phyloP scores from a whole-genome alignment of 2,113 vertebrate species.

The Columba janthina region DNA sequence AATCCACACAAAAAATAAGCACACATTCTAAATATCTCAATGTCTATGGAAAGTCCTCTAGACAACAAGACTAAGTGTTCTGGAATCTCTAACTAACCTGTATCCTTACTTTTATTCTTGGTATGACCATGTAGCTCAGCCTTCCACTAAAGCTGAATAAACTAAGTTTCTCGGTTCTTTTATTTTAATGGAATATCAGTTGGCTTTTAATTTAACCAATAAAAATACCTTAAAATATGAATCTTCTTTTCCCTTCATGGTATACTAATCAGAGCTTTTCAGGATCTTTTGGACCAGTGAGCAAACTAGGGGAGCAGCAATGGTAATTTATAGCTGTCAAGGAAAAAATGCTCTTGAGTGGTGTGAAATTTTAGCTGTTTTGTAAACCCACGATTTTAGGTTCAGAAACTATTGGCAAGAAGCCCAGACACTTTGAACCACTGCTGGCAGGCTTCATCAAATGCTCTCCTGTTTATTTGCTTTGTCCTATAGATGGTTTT shows the following conservation, averaged over 20 bases:
- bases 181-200: background rate
- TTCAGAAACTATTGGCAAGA: conserved; percentile 13
- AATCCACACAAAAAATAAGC: background rate
- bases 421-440: background rate
- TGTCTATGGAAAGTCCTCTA: background rate
- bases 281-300: background rate
- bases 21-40: background rate
- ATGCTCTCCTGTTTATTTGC: background rate
- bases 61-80: background rate
- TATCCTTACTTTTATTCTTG: background rate
- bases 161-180: background rate
- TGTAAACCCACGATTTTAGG: conserved; percentile 29
- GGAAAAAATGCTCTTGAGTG: background rate
- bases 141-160: background rate
- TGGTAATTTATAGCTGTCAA: background rate
- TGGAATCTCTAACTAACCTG: background rate
- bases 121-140: background rate
- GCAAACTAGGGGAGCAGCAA: background rate
- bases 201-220: background rate
- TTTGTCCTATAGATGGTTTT: background rate
- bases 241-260: background rate
- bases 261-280: background rate
- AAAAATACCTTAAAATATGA: background rate
- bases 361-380: conserved; percentile 34
- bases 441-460: background rate